Base-by-base conservation (phyloP, 2,113 vertebrate species). In the Tachysurus fulvidraco region DNA sequence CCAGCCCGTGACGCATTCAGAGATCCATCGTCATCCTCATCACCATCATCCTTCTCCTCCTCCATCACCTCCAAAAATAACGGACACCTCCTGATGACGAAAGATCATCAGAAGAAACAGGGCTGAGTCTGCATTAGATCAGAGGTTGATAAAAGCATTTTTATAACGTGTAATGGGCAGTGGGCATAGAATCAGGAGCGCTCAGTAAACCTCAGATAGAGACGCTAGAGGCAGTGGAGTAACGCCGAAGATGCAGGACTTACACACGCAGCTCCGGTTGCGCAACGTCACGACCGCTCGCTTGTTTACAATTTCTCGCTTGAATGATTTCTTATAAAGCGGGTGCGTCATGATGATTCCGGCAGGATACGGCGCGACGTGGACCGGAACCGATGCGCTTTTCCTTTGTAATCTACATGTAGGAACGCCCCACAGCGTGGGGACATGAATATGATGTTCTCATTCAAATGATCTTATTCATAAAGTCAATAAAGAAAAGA, bases 1-100 rank as follows among this genome's bases (percentile, higher is more conserved):
- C 62, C 87, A 85, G 89, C 52, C 80, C 69, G 12, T 94, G 94
- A 95, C 93, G 94, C 92, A 92, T 59, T 62, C 91, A 88, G 30
- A 84, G 85, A 84, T 88, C 85, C 89, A 89, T 93, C 93, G 93
- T 92, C 89, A 86, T 80, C 85, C 67, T 62, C 52, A 81, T 21
- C 69, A 83, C 55, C 44, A 36, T 36, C 36, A n/a, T n/a, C n/a
- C n/a, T n/a, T n/a, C 36, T 36, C 36, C 36, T 36, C 36, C 36
- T 36, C 36, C 36, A 36, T 36, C 65, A 59, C 36, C 78, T 88
- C 81, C 84, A 54, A 59, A 84, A 86, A 59, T 65, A 60, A 64
- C 62, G 52, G 85, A 44, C 67, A 10, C 64, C 62, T 81, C 14
- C 44, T 73, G 74, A 83, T 73, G 78, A 57, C 30, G 55, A 25